Evolutionary conservation across 2,797 vertebrate species (phyloP).

Genomic region (Syncerus caffer): DNA sequence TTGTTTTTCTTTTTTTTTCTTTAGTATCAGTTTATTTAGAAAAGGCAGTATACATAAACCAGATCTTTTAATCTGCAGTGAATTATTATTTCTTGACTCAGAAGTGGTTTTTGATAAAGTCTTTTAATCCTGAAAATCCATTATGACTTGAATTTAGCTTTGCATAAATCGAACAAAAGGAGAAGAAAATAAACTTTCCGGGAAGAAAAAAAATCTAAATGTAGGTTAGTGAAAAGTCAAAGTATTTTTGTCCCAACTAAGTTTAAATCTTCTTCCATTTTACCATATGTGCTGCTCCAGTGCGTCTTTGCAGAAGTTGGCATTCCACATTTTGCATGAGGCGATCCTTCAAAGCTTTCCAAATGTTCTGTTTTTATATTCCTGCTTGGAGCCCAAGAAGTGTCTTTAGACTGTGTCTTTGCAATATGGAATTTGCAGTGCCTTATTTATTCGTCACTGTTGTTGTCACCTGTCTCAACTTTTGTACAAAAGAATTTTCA

Average conservation of each 20-base stretch:
- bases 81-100: neutral
- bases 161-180: conserved; percentile 39
- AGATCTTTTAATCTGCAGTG: neutral
- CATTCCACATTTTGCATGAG: conserved; percentile 59
- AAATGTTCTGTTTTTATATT: conserved; percentile 64
- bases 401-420: conserved; percentile 42
- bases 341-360: conserved; percentile 56
- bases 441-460: conserved; percentile 20
- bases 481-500: conserved; percentile 14
- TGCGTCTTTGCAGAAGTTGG: conserved; percentile 58
- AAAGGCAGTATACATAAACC: neutral
- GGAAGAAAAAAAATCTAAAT: conserved; percentile 63
- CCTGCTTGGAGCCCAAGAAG: conserved; percentile 42
- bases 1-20: neutral
- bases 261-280: conserved; percentile 70
- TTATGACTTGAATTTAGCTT: conserved; percentile 40
- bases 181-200: conserved; percentile 39
- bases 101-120: neutral
- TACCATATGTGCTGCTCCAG: conserved; percentile 67
- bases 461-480: neutral
- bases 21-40: neutral
- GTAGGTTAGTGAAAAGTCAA: conserved; percentile 71
- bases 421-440: conserved; percentile 47
- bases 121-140: conserved; percentile 5
- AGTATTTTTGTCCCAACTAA: conserved; percentile 74